These are phyloP conservation scores for Caiman crocodilus DNA, from an alignment of 2,797 vertebrate species.

Conservation along the genomic window DNA sequence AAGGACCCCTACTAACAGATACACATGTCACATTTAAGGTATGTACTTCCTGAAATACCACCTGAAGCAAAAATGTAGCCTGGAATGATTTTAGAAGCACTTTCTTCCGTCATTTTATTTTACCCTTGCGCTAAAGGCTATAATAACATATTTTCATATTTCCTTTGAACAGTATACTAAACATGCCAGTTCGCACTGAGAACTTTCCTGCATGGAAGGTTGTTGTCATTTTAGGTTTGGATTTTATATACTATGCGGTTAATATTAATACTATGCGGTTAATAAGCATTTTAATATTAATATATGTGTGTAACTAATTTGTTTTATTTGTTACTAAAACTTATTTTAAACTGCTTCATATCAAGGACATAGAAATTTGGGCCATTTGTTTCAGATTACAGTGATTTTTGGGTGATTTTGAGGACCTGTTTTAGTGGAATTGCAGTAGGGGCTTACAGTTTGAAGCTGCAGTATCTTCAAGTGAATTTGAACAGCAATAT, in stretches of 20 bases:
- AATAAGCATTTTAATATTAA: neutral
- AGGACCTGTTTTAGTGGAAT: neutral
- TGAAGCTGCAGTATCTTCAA: neutral
- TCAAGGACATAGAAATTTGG: neutral
- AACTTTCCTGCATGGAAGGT: neutral
- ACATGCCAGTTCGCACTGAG: neutral
- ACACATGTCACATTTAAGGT: constrained; percentile 98
- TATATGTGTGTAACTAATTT: neutral
- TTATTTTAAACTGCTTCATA: neutral
- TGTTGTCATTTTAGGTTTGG: neutral
- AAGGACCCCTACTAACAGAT: constrained; percentile 97
- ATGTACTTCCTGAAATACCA: neutral
- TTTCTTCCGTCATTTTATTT: neutral
- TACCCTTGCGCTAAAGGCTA: neutral
- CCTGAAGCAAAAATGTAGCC: neutral
- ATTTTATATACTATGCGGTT: neutral
- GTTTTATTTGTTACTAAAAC: neutral
- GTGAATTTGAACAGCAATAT: neutral
- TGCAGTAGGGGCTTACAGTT: neutral
- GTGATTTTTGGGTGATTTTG: neutral
- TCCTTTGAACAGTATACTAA: neutral
- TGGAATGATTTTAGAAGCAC: neutral
- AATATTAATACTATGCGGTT: neutral
- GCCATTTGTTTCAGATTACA: neutral
- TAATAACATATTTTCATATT: neutral